These are phyloP conservation scores for Amazona ochrocephala DNA, from an alignment of 2,797 vertebrate genomes.

Conservation along the genomic window DNA sequence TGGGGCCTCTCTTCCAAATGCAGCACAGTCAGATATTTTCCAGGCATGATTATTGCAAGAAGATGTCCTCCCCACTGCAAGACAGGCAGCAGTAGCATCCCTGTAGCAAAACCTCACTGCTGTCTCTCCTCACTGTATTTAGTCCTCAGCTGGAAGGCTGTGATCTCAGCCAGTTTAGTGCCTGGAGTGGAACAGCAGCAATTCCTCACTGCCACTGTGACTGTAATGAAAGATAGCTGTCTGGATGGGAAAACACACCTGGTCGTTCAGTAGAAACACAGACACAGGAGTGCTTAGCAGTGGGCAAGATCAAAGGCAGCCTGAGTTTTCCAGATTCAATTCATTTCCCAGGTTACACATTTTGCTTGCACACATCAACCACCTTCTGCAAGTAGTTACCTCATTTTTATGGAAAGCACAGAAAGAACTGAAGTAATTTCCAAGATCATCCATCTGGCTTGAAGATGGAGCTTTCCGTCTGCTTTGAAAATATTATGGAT, in stretches of 20 bases:
- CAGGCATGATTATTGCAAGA: background rate
- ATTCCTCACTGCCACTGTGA: background rate
- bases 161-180: background rate
- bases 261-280: background rate
- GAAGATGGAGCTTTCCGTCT: conserved; percentile 4
- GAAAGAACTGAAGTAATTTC: background rate
- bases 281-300: background rate
- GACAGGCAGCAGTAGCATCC: background rate
- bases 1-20: background rate
- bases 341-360: background rate
- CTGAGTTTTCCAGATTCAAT: background rate
- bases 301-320: conserved; percentile 25
- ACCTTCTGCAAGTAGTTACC: conserved; percentile 24
- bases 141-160: background rate
- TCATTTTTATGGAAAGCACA: conserved; percentile 44
- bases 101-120: background rate
- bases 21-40: background rate
- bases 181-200: background rate
- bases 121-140: background rate
- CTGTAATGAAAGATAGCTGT: background rate
- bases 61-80: background rate
- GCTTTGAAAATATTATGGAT: background rate
- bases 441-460: conserved; percentile 21
- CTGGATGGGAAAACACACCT: background rate
- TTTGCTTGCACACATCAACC: background rate